Percentiles rank a stretch among this genome's conserved stretches.
Evolutionary conservation across 2,888 invertebrate species (phyloP).

Genomic region (Sphecodes monilicornis): DNA sequence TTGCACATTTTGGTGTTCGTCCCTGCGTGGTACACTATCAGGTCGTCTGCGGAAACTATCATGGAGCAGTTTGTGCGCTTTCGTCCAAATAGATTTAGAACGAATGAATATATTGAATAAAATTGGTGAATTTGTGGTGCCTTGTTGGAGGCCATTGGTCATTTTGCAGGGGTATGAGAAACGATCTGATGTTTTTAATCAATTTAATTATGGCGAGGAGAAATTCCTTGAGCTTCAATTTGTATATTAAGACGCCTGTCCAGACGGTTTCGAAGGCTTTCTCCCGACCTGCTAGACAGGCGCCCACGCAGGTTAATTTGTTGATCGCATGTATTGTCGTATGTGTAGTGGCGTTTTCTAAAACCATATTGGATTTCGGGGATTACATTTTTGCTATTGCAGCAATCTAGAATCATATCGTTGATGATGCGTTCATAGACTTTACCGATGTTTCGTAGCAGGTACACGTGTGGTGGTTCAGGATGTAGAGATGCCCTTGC

Average conservation of each 20-base stretch:
- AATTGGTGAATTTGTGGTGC: too few relatives aligned
- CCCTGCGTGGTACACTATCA: slow-evolving; percentile 28
- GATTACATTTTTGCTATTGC: slow-evolving; percentile 19
- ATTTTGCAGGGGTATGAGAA: not conserved
- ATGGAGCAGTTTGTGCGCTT: not conserved
- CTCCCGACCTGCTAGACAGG: slow-evolving; percentile 51
- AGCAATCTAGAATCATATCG: slow-evolving; percentile 6
- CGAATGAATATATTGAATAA: slow-evolving; percentile 21
- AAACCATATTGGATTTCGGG: slow-evolving; percentile 49
- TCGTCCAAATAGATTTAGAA: slow-evolving; percentile 15
- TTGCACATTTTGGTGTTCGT: too few relatives aligned
- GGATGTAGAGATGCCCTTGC: too few relatives aligned
- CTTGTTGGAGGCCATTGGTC: slow-evolving; percentile 49
- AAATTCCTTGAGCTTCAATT: slow-evolving; percentile 18
- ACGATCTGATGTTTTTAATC: slow-evolving; percentile 29
- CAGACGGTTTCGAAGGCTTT: slow-evolving; percentile 56
- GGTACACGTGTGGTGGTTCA: too few relatives aligned
- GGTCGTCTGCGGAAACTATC: slow-evolving; percentile 52
- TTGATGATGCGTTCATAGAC: slow-evolving; percentile 50
- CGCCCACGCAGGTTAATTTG: slow-evolving; percentile 28
- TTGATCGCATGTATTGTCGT: slow-evolving; percentile 51
- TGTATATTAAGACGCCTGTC: not conserved
- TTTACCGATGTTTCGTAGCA: slow-evolving; percentile 53
- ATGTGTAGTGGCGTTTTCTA: slow-evolving; percentile 29
- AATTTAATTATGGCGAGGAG: slow-evolving; percentile 20